Percentiles rank a stretch among this genome's conserved stretches.
Evolutionary conservation across 2,888 invertebrate genomes (phyloP).

Genomic region (Dascillus cervinus): DNA sequence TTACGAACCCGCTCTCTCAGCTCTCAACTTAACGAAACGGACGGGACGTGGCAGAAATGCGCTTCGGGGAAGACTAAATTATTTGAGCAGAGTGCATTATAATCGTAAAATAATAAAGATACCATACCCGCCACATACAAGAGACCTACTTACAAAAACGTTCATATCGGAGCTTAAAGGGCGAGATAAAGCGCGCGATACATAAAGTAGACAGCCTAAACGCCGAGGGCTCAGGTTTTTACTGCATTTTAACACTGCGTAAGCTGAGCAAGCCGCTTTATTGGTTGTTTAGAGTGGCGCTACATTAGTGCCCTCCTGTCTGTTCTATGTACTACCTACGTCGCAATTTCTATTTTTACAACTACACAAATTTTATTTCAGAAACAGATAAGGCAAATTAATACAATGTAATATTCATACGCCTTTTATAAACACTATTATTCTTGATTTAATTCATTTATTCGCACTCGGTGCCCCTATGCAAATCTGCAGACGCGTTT

Average conservation of each 20-base stretch:
- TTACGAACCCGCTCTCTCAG: not conserved
- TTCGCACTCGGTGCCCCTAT: too few relatives aligned
- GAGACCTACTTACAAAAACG: constrained; percentile 24
- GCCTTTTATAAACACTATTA: too few relatives aligned
- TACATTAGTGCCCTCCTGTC: constrained; percentile 25
- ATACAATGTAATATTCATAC: too few relatives aligned
- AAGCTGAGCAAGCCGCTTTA: constrained; percentile 37
- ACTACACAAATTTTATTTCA: too few relatives aligned
- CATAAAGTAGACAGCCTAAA: constrained; percentile 30
- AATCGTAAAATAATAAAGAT: constrained; percentile 39
- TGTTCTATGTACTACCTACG: constrained; percentile 14
- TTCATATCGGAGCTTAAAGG: constrained; percentile 26
- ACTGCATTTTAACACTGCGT: constrained; percentile 41
- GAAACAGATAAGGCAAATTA: constrained; percentile 8
- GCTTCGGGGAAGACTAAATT: constrained; percentile 14
- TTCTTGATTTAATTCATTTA: too few relatives aligned
- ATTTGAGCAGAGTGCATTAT: constrained; percentile 30
- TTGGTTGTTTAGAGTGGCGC: constrained; percentile 35
- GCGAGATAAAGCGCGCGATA: constrained; percentile 31
- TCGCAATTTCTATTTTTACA: constrained; percentile 15
- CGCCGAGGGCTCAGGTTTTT: constrained; percentile 37
- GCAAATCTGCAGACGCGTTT: too few relatives aligned
- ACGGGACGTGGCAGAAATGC: constrained; percentile 1
- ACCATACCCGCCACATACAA: constrained; percentile 25
- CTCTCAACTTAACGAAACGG: too few relatives aligned